Conservation (phyloP, 1,140 invertebrate species). For the Anastatus disparis region DNA sequence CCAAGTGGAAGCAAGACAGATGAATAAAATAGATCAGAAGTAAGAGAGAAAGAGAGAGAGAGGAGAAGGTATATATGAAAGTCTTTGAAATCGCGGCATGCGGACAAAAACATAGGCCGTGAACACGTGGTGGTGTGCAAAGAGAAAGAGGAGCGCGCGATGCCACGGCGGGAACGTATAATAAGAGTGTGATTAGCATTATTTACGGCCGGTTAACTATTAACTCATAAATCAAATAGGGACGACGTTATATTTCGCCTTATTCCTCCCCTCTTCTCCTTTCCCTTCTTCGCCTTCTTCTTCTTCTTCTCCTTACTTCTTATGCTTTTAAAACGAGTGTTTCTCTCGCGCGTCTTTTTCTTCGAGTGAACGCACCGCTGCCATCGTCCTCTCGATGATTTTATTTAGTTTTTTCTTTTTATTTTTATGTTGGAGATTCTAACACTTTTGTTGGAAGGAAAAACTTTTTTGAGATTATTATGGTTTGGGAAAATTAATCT, state of each 20-base stretch:
- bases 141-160: too few relatives aligned
- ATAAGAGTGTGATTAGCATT: conserved; percentile 68
- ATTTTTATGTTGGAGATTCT: too few relatives aligned
- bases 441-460: too few relatives aligned
- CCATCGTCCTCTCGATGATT: too few relatives aligned
- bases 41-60: not conserved
- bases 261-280: not conserved
- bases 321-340: not conserved
- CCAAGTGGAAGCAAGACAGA: conserved; percentile 5
- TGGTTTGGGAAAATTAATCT: too few relatives aligned
- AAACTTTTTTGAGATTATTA: too few relatives aligned
- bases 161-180: conserved; percentile 59
- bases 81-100: conserved; percentile 47
- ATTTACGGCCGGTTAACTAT: conserved; percentile 67
- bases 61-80: not conserved
- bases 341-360: not conserved
- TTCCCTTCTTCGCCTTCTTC: not conserved
- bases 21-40: conserved; percentile 33
- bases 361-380: not conserved
- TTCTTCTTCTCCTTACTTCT: conserved; percentile 1
- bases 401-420: too few relatives aligned
- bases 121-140: too few relatives aligned
- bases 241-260: conserved; percentile 36
- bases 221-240: conserved; percentile 64
- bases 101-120: conserved; percentile 61